Evolutionary conservation across 2,797 vertebrate genomes (phyloP).

Genomic region (Tinamus major): DNA sequence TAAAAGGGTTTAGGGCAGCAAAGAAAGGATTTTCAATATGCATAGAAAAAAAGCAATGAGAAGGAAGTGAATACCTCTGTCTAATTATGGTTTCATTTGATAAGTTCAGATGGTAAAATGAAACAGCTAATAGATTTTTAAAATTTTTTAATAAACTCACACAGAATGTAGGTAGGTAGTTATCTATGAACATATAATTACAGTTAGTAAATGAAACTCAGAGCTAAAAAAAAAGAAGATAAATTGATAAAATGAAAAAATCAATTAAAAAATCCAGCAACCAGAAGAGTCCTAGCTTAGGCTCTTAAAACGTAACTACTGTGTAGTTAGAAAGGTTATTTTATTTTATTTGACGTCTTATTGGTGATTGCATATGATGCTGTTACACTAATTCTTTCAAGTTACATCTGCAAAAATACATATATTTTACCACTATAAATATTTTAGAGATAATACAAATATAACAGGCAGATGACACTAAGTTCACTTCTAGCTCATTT

Average conservation of each 20-base stretch:
- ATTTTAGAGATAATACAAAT: not conserved
- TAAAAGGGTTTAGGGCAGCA: not conserved
- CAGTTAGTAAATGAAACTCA: not conserved
- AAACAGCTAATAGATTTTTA: rapidly evolving
- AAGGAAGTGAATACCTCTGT: not conserved
- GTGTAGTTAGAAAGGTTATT: not conserved
- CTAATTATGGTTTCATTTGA: not conserved
- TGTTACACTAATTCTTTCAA: not conserved
- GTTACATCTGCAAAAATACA: not conserved
- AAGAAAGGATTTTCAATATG: not conserved
- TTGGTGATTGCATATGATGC: not conserved
- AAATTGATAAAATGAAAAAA: not conserved
- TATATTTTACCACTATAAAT: not conserved
- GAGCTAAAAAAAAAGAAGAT: not conserved
- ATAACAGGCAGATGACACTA: not conserved
- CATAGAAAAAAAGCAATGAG: not conserved
- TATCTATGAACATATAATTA: not conserved
- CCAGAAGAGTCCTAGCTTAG: not conserved
- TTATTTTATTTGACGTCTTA: not conserved
- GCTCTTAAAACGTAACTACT: not conserved
- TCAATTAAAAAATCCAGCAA: not conserved
- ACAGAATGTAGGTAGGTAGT: not conserved
- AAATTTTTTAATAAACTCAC: not conserved
- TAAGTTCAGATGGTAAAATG: not conserved
- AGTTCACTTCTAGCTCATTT: not conserved